These are phyloP conservation scores for Platycheirus rosarum DNA, from an alignment of 2,888 invertebrate genomes.

Conservation along the genomic window DNA sequence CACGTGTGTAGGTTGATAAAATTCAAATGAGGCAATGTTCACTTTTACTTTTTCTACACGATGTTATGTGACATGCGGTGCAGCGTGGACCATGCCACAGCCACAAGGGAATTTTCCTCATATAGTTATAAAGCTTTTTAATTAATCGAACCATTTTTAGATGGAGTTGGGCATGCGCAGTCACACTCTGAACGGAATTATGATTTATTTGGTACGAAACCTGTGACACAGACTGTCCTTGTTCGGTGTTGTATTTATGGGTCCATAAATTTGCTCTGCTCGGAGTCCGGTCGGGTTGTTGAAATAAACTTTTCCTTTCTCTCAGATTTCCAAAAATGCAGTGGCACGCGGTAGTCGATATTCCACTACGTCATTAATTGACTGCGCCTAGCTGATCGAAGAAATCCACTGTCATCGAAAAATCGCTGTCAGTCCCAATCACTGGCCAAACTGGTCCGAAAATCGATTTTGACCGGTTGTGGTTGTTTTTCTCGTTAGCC, in stretches of 20 bases:
- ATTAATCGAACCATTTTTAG: constrained; percentile 41
- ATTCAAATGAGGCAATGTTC: constrained; percentile 56
- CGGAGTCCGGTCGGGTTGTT: not conserved
- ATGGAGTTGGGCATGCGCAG: not conserved
- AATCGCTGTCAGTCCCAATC: not conserved
- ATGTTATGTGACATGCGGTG: not conserved
- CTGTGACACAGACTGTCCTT: constrained; percentile 17
- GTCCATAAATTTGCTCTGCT: constrained; percentile 40
- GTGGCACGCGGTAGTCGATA: constrained; percentile 29
- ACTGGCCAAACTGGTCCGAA: constrained; percentile 58
- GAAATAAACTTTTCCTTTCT: constrained; percentile 65
- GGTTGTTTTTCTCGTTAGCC: constrained; percentile 1
- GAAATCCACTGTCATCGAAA: constrained; percentile 61
- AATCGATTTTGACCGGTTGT: constrained; percentile 33
- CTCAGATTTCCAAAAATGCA: constrained; percentile 46
- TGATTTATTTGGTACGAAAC: constrained; percentile 30
- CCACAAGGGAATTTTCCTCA: constrained; percentile 45
- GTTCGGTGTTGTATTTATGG: constrained; percentile 30
- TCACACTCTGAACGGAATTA: not conserved
- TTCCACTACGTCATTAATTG: constrained; percentile 57
- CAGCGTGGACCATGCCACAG: not conserved
- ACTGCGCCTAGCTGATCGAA: constrained; percentile 40
- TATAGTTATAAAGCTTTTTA: constrained; percentile 18
- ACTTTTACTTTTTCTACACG: constrained; percentile 31
- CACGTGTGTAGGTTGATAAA: constrained; percentile 60